These are phyloP conservation scores for Tokudaia tokunoshimensis DNA, from an alignment of 2,797 vertebrate species.

Conservation along the genomic window DNA sequence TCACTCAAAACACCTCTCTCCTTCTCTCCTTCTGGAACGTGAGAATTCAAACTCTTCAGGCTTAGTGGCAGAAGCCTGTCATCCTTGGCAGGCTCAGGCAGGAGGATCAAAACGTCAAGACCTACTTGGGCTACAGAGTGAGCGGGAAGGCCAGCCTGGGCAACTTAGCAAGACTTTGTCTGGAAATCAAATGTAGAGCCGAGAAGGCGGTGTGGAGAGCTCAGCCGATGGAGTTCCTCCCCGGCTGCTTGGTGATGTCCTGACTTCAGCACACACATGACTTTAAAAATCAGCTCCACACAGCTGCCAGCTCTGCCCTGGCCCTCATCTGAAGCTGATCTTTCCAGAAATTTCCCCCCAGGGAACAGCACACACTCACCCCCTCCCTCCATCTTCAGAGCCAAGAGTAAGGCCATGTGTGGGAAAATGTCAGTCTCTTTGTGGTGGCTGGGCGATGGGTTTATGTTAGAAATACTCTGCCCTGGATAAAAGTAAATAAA, in stretches of 20 bases:
- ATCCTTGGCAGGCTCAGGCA: background rate
- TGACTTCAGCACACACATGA: background rate
- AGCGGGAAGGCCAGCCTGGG: background rate
- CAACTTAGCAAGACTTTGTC: background rate
- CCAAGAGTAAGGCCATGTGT: background rate
- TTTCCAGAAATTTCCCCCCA: background rate
- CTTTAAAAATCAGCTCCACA: background rate
- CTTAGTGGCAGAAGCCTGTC: background rate
- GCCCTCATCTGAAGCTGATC: background rate
- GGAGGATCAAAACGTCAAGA: background rate
- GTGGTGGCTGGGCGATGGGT: constrained; percentile 31
- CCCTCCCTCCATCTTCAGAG: background rate
- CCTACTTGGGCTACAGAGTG: background rate
- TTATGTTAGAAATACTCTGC: constrained; percentile 74
- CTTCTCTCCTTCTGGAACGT: background rate
- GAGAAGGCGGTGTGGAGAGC: background rate
- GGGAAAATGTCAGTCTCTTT: constrained; percentile 11
- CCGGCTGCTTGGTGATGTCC: background rate
- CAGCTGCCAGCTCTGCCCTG: background rate
- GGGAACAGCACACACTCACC: background rate
- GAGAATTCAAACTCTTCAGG: background rate
- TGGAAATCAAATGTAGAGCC: background rate
- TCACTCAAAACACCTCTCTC: background rate
- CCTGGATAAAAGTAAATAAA: constrained; percentile 75
- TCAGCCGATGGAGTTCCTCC: background rate